Base-by-base conservation (phyloP, 2,113 vertebrate genomes). In the Nanger granti region DNA sequence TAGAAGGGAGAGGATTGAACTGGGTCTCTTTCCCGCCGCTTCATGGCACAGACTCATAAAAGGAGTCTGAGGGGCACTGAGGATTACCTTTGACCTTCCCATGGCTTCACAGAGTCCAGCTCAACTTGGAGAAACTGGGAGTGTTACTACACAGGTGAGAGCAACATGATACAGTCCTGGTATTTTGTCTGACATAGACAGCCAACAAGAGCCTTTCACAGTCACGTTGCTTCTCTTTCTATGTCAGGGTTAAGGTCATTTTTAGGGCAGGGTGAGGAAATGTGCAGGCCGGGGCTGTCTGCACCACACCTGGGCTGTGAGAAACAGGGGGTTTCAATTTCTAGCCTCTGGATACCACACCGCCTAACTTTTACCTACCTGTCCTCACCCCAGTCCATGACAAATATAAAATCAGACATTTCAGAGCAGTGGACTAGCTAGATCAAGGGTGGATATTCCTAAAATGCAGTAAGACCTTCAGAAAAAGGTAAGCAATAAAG, bases 191-290 rank as follows among this genome's bases (percentile, higher is more conserved):
- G 89, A 69, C 91, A 64, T 8, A 94, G 79, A 76, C 89, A 92
- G 88, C 76, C 57, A 85, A 24, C n/a, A 91, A 20, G 62, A 79
- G 87, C 88, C 13, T 79, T 62, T 82, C 96, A 64, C 31, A 66
- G 47, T 22, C 37, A 80, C 26, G 29, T 44, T 90, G 76, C 47
- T 95, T 95, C 95, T 97, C 96, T 92, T 66, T 95, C 94, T 86
- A 69, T 89, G 96, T 91, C 83, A 97, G 96, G 96, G 95, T 97
- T 96, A 97, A 98, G 98, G 98, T 98, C 97, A 98, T 87, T 89
- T 95, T 94, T 98, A 97, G 98, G 98, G 97, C 98, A 98, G 89
- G 82, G 97, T 97, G 98, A 98, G 97, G 98, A 98, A 97, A 98
- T 97, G 96, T 97, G 95, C 84, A 96, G 93, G 91, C 93, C 89